Evolutionary conservation across 2,888 invertebrate species (phyloP), one percentile per base, ranked within the genome.

Genomic region (Encarsia formosa): DNA sequence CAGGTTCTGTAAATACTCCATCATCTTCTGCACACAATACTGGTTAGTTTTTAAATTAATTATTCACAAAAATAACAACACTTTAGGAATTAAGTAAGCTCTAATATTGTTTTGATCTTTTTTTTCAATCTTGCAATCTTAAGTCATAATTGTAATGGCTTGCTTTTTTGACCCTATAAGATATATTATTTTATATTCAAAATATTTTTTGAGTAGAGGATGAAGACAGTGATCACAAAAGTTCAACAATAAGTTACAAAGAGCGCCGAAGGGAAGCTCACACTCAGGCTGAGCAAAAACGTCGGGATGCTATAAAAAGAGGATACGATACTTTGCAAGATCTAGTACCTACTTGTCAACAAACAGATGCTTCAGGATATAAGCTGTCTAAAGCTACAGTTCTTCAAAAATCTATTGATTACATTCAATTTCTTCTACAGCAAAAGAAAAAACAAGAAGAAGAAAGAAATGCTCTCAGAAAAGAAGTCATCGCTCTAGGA

Each of bases 361-460:
- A 93, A 69, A 87, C 88, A 32, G 96, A 96, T 73, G 83, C 91
- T 22, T 88, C 90, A 18, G 91, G 91, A 20, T 93, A 94, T 72
- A 97, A 97, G 76, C 80, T 95, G 31, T 96, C 96, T 75, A 97
- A 97, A 79, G 97, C 96, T 41, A 91, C 94, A 37, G 88, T 94
- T 35, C 81, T 97, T 34, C 96, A 96, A 76, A 92, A 91, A 76
- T 95, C 91, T 0, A 93, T 93, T 66, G 92, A 93, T 71, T 93
- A 93, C 70, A 91, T 92, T 63, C 88, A 95, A 77, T 95, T 88
- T 73, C 77, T 96, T 63, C 82, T 91, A 59, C 89, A 91, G 71
- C 92, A 95, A 73, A 91, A 95, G 65, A 87, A 90, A 63, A 89
- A 94, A 59, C 91, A 96, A 68, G 95, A 96, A 69, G 94, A 95